phyloP scores from a whole-genome alignment of 2,888 invertebrate species.

The Willowsia nigromaculata region DNA sequence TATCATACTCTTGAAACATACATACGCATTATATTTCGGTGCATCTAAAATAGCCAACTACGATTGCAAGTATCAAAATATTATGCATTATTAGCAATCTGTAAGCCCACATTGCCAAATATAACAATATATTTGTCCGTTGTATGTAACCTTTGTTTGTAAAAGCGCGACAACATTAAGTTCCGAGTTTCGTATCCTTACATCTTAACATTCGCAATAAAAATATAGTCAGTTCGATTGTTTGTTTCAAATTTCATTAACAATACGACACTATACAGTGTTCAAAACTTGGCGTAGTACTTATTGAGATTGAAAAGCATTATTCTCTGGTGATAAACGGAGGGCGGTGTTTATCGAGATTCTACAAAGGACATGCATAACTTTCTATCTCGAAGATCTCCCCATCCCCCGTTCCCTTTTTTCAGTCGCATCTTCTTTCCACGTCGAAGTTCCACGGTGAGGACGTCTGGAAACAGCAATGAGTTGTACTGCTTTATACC shows the following conservation, averaged over 20 bases:
- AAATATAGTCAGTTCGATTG: conserved; percentile 58
- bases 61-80: conserved; percentile 57
- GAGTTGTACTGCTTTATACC: conserved; percentile 80
- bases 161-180: conserved; percentile 59
- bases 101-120: conserved; percentile 38
- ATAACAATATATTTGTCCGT: conserved; percentile 49
- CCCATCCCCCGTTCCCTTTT: conserved; percentile 99
- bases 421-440: conserved; percentile 85
- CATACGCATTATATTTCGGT: neutral
- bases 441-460: conserved; percentile 82
- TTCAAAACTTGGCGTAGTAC: neutral
- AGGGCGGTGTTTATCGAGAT: neutral
- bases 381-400: conserved; percentile 92
- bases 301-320: neutral
- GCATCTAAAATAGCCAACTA: conserved; percentile 15
- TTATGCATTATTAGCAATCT: conserved; percentile 47
- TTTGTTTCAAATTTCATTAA: conserved; percentile 24
- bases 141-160: conserved; percentile 42
- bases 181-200: conserved; percentile 38
- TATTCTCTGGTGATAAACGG: neutral
- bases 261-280: conserved; percentile 3
- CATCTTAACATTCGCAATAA: conserved; percentile 29
- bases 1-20: neutral
- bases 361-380: conserved; percentile 84
- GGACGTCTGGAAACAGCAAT: conserved; percentile 81